Evolutionary conservation across 2,888 invertebrate genomes (phyloP).

Genomic region (Dorcus hopei): DNA sequence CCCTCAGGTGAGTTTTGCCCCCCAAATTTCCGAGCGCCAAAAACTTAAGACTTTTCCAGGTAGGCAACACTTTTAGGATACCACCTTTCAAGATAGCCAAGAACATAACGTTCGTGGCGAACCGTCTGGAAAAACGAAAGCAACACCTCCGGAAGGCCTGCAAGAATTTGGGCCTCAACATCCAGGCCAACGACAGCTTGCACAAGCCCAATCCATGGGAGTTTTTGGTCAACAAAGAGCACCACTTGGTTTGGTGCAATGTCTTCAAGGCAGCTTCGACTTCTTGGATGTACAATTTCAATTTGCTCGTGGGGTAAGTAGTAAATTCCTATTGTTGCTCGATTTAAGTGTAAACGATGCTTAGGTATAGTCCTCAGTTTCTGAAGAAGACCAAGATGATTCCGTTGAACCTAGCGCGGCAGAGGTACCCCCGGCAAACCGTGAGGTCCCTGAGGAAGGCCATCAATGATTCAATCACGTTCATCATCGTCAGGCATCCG

Average conservation of each 20-base stretch:
- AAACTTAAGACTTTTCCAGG: conserved; percentile 1
- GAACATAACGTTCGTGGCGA: conserved; percentile 58
- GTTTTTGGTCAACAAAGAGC: conserved; percentile 75
- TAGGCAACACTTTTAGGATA: conserved; percentile 4
- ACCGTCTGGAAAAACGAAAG: conserved; percentile 58
- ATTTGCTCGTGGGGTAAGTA: conserved; percentile 71
- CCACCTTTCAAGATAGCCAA: conserved; percentile 31
- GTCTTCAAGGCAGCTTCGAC: conserved; percentile 84
- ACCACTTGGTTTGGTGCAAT: conserved; percentile 82
- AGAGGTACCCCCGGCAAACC: conserved; percentile 74
- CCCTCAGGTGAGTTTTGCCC: conserved; percentile 49
- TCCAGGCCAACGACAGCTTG: conserved; percentile 55
- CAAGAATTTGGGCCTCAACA: conserved; percentile 59
- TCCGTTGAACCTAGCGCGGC: conserved; percentile 73
- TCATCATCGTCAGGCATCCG: conserved; percentile 79
- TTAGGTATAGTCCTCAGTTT: conserved; percentile 69
- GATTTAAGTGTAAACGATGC: background rate
- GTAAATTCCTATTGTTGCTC: background rate
- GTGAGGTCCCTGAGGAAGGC: conserved; percentile 68
- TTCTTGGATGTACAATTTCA: conserved; percentile 91
- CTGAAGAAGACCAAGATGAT: conserved; percentile 75
- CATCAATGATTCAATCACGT: conserved; percentile 73
- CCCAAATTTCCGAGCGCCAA: no score
- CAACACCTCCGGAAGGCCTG: conserved; percentile 60
- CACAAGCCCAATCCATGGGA: conserved; percentile 82